Evolutionary conservation across 2,113 vertebrate genomes (phyloP).

Genomic region (Pseudois nayaur): DNA sequence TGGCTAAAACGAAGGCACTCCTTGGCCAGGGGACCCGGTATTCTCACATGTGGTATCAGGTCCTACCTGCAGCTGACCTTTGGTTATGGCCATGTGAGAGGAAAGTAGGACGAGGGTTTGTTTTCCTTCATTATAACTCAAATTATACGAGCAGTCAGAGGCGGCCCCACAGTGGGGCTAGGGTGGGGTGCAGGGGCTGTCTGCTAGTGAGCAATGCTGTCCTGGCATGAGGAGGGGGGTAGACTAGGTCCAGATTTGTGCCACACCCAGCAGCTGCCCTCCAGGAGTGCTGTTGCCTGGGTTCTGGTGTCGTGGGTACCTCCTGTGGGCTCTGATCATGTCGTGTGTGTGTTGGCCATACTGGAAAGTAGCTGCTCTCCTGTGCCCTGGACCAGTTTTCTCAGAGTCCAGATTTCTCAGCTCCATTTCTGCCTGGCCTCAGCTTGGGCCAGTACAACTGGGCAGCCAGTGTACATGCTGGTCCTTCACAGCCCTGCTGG

Average conservation of each 20-base stretch:
- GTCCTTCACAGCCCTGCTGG: too few species aligned
- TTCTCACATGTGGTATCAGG: fast-evolving
- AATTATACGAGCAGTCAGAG: fast-evolving
- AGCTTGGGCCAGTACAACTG: not conserved
- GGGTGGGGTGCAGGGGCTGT: not conserved
- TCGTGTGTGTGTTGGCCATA: not conserved
- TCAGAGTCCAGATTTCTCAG: not conserved
- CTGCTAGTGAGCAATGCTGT: not conserved
- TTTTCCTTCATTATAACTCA: not conserved
- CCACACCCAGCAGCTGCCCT: fast-evolving
- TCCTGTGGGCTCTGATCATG: not conserved
- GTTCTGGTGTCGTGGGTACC: not conserved
- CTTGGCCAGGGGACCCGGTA: fast-evolving
- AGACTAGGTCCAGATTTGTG: too few species aligned
- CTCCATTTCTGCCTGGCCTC: not conserved
- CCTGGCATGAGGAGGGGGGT: not conserved
- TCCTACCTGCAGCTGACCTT: not conserved
- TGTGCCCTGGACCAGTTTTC: not conserved
- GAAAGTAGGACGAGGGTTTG: not conserved
- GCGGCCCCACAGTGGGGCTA: not conserved
- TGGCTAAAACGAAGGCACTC: too few species aligned
- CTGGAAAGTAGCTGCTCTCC: not conserved
- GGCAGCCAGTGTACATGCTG: not conserved
- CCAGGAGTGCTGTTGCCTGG: not conserved
- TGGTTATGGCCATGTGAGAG: not conserved